Evolutionary conservation across 35 echinoderm and acorn worm species (phyloP).

Genomic region (Apostichopus parvimensis): DNA sequence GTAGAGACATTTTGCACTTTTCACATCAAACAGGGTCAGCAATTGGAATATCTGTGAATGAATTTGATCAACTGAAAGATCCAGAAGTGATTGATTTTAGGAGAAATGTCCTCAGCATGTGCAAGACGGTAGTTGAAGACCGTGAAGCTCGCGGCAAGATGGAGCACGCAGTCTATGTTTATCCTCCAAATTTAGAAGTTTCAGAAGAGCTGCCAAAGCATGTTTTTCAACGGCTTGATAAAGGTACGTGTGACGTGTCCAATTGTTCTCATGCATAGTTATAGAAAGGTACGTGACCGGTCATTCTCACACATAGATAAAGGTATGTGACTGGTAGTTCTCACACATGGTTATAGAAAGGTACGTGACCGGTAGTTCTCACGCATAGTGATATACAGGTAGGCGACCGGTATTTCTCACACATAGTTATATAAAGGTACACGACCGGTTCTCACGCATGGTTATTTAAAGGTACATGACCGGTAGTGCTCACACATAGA

Average conservation of each 20-base stretch:
- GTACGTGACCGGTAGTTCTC: constrained; percentile 11
- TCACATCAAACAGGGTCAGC: constrained; percentile 63
- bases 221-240: constrained; percentile 82
- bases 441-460: no score
- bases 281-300: constrained; percentile 45
- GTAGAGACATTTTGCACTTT: not conserved
- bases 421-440: no score
- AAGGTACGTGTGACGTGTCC: constrained; percentile 63
- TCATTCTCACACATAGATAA: no score
- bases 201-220: constrained; percentile 77
- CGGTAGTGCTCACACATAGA: no score
- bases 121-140: constrained; percentile 86
- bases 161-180: constrained; percentile 89
- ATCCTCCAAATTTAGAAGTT: constrained; percentile 88
- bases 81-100: constrained; percentile 95
- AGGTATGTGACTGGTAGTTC: no score
- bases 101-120: constrained; percentile 84
- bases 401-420: not conserved
- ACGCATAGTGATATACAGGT: constrained; percentile 35
- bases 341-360: not conserved
- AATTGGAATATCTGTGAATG: constrained; percentile 77
- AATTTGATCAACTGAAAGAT: constrained; percentile 96
- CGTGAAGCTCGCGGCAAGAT: constrained; percentile 79
- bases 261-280: no score
- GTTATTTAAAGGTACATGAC: no score